Percentiles rank a stretch among this genome's conserved stretches.
Conservation (phyloP, 2,113 vertebrate genomes). For the Silurus glanis region DNA sequence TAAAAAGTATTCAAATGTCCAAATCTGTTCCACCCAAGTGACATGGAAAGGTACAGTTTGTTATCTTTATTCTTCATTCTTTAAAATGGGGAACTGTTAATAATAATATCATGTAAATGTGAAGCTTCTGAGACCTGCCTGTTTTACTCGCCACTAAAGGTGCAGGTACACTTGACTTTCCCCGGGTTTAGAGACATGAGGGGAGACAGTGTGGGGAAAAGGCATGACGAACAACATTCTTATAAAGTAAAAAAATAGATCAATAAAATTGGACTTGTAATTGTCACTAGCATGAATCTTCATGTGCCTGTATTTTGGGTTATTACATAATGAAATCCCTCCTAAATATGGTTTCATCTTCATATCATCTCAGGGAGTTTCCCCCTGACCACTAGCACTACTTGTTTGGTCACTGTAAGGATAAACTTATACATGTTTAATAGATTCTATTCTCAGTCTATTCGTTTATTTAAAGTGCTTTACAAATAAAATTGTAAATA, state of each 20-base stretch:
- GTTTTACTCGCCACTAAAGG: neutral
- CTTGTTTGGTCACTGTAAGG: no score
- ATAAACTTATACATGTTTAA: no score
- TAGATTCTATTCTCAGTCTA: no score
- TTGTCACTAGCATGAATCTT: neutral
- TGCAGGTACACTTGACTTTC: neutral
- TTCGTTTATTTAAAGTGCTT: no score
- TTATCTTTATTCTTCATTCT: neutral
- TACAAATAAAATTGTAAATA: no score
- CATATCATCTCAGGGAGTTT: no score
- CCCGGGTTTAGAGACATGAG: neutral
- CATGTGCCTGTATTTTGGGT: neutral
- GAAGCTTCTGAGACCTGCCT: neutral
- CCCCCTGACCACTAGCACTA: no score
- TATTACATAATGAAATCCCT: no score
- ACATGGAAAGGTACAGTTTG: neutral
- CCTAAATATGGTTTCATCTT: no score
- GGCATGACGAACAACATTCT: no score
- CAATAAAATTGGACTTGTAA: neutral
- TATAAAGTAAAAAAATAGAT: neutral
- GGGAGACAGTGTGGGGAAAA: neutral
- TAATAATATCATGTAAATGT: neutral
- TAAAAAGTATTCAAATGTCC: neutral
- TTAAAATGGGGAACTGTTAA: neutral
- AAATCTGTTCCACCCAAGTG: neutral